Evolutionary conservation across 2,113 vertebrate genomes (phyloP).

Genomic region (Dicentrarchus labrax): DNA sequence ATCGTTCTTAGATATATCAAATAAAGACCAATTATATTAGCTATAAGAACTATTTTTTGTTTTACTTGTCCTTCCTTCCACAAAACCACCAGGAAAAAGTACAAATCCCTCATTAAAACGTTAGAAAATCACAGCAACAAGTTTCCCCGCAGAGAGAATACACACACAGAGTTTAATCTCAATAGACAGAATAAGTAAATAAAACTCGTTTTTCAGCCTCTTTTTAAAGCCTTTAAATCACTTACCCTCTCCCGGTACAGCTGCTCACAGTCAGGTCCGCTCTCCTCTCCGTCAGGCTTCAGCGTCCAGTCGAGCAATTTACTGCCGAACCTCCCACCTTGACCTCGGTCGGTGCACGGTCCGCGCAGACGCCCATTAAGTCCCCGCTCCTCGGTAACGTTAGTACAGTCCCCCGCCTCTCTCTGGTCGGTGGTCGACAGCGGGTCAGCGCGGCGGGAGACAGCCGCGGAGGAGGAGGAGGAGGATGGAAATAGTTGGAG

Average conservation of each 20-base stretch:
- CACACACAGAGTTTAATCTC: background rate
- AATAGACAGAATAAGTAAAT: background rate
- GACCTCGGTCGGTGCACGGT: slow-evolving; percentile 10
- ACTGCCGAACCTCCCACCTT: background rate
- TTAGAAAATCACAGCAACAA: background rate
- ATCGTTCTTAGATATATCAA: too few relatives aligned
- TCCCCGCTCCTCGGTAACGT: background rate
- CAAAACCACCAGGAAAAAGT: background rate
- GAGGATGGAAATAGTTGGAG: too few relatives aligned
- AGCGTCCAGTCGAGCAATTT: background rate
- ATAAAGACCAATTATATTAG: too few relatives aligned
- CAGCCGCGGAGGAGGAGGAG: background rate
- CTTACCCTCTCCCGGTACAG: slow-evolving; percentile 46
- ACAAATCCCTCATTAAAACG: background rate
- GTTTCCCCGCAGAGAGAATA: background rate
- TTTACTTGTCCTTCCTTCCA: background rate
- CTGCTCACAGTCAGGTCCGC: background rate
- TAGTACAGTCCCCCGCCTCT: background rate
- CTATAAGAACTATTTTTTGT: background rate
- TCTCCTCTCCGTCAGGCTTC: slow-evolving; percentile 20
- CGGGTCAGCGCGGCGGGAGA: slow-evolving; percentile 1
- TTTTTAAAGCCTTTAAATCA: slow-evolving; percentile 3
- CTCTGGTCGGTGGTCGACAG: background rate
- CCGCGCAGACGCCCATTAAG: background rate
- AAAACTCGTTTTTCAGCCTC: background rate